These are phyloP conservation scores for Rhynchomys soricoides DNA, from an alignment of 2,113 vertebrate genomes.

Conservation along the genomic window DNA sequence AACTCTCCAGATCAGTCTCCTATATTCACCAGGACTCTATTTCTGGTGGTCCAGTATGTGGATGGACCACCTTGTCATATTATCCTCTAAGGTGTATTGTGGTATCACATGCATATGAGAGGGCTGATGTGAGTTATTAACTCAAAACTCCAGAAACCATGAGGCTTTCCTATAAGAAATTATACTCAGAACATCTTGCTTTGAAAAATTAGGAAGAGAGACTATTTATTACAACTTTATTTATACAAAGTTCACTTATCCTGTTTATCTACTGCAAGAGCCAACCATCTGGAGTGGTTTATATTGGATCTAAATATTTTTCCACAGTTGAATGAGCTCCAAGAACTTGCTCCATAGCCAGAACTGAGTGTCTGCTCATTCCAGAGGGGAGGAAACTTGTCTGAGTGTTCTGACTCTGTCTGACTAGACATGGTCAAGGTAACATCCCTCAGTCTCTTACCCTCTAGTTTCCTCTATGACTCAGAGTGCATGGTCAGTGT, in stretches of 20 bases:
- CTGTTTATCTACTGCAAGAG: slow-evolving; percentile 64
- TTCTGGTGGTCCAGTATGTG: not conserved
- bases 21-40: not conserved
- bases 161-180: not conserved
- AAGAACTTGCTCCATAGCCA: not conserved
- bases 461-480: not conserved
- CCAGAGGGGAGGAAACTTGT: not conserved
- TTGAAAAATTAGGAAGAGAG: slow-evolving; percentile 53
- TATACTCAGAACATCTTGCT: slow-evolving; percentile 14
- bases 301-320: slow-evolving; percentile 62
- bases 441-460: not conserved
- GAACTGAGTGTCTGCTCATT: not conserved
- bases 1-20: not conserved
- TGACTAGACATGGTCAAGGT: not conserved
- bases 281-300: slow-evolving; percentile 59
- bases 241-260: slow-evolving; percentile 47
- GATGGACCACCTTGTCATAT: not conserved
- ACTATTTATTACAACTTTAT: slow-evolving; percentile 56
- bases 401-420: not conserved
- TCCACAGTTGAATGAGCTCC: slow-evolving; percentile 41
- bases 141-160: not conserved
- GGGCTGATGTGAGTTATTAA: not conserved
- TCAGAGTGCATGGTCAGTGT: not conserved
- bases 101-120: not conserved
- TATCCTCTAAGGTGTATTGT: not conserved